These are phyloP conservation scores for Phrynosoma platyrhinos DNA, from an alignment of 2,113 vertebrate genomes.

Conservation along the genomic window DNA sequence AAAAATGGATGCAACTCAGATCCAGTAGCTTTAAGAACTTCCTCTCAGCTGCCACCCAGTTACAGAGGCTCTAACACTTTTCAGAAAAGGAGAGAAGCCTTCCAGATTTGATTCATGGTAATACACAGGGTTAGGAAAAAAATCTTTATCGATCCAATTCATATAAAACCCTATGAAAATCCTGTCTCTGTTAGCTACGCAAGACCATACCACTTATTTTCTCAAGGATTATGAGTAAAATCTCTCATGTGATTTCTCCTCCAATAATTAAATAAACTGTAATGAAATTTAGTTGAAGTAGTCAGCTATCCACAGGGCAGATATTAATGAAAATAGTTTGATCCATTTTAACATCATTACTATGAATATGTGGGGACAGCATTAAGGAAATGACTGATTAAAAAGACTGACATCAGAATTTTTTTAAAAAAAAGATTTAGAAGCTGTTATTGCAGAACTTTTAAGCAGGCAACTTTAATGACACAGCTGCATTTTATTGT, in stretches of 20 bases:
- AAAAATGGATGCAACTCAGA: neutral
- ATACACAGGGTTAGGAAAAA: neutral
- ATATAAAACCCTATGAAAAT: conserved; percentile 6
- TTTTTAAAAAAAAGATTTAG: neutral
- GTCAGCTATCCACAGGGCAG: conserved; percentile 32
- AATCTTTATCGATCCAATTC: neutral
- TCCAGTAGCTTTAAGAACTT: neutral
- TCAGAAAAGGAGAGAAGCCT: neutral
- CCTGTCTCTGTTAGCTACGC: neutral
- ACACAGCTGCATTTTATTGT: neutral
- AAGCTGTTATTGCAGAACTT: neutral
- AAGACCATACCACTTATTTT: neutral
- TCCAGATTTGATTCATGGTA: neutral
- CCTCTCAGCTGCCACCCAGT: too few species aligned
- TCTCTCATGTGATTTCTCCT: conserved; percentile 32
- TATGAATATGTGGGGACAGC: neutral
- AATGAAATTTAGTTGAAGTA: conserved; percentile 42
- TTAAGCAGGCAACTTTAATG: conserved; percentile 2
- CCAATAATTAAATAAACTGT: conserved; percentile 44
- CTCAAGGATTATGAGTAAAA: conserved; percentile 17
- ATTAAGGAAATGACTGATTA: neutral
- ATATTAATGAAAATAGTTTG: conserved; percentile 44
- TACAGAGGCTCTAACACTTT: neutral
- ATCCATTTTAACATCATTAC: conserved; percentile 37
- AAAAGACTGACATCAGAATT: conserved; percentile 23